Percentiles rank a stretch among this genome's conserved stretches.
phyloP scores from a whole-genome alignment of 2,888 invertebrate genomes.

The Mimachlamys varia region DNA sequence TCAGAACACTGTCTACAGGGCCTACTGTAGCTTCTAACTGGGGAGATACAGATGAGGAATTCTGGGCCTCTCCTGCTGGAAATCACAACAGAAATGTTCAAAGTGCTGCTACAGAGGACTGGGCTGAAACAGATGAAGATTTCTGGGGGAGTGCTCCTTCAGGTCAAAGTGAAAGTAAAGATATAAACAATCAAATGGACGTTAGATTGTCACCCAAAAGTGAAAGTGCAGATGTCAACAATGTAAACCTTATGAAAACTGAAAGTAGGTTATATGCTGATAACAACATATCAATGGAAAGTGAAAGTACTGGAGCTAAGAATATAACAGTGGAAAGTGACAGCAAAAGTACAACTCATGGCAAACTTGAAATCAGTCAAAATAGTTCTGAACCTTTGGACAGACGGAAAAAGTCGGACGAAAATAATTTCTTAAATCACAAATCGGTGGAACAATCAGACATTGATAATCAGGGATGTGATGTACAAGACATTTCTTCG shows the following conservation, averaged over 20 bases:
- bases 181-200: background rate
- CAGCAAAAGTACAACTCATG: background rate
- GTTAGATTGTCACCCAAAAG: background rate
- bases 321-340: background rate
- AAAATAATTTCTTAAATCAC: background rate
- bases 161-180: background rate
- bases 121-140: conserved; percentile 50
- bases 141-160: conserved; percentile 51
- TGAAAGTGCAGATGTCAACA: background rate
- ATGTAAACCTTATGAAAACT: background rate
- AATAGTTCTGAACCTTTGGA: background rate
- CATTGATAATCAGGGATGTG: background rate
- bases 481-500: background rate
- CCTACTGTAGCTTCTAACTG: conserved; percentile 29
- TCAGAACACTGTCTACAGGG: background rate
- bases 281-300: background rate
- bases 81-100: conserved; percentile 38
- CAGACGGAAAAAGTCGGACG: background rate
- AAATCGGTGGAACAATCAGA: background rate
- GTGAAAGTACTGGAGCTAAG: background rate
- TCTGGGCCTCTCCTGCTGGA: conserved; percentile 46
- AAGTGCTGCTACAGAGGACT: background rate
- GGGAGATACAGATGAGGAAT: conserved; percentile 51
- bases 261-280: background rate
- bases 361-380: background rate